Conservation (phyloP, 1,140 invertebrate genomes). For the Cydia pomonella region DNA sequence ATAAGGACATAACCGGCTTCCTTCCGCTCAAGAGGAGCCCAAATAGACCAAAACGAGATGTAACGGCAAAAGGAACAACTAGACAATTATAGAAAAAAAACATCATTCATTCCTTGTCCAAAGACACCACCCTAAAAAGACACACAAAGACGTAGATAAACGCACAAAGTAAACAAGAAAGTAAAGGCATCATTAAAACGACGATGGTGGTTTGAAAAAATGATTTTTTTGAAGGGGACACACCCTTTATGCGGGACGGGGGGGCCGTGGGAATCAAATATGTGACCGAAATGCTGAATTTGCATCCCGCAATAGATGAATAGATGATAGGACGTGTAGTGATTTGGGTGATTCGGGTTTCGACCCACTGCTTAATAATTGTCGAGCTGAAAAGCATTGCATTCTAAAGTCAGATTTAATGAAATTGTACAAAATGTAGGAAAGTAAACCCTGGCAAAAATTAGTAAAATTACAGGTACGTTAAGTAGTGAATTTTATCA, state of each 20-base stretch:
- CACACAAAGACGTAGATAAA: constrained; percentile 57
- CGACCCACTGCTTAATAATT: background rate
- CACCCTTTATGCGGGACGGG: constrained; percentile 36
- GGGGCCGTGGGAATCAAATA: constrained; percentile 48
- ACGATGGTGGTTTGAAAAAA: constrained; percentile 52
- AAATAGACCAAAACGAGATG: constrained; percentile 32
- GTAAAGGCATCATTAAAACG: constrained; percentile 58
- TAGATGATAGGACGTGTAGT: constrained; percentile 41
- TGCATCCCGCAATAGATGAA: constrained; percentile 47
- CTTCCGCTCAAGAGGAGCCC: constrained; percentile 17
- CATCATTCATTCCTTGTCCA: constrained; percentile 63
- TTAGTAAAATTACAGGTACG: too few species aligned
- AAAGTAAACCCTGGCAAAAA: too few species aligned
- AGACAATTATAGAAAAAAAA: constrained; percentile 52
- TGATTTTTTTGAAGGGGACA: constrained; percentile 41
- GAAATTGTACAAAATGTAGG: too few species aligned
- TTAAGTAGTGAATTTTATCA: too few species aligned
- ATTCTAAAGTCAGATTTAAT: too few species aligned
- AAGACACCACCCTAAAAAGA: constrained; percentile 57
- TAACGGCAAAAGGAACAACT: constrained; percentile 56
- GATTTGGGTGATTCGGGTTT: constrained; percentile 34
- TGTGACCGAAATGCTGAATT: constrained; percentile 39
- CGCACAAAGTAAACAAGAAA: constrained; percentile 63
- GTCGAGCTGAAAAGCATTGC: too few species aligned
- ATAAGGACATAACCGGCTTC: constrained; percentile 22